Evolutionary conservation across 2,113 vertebrate genomes (phyloP).

Genomic region (Odontophorus gujanensis): DNA sequence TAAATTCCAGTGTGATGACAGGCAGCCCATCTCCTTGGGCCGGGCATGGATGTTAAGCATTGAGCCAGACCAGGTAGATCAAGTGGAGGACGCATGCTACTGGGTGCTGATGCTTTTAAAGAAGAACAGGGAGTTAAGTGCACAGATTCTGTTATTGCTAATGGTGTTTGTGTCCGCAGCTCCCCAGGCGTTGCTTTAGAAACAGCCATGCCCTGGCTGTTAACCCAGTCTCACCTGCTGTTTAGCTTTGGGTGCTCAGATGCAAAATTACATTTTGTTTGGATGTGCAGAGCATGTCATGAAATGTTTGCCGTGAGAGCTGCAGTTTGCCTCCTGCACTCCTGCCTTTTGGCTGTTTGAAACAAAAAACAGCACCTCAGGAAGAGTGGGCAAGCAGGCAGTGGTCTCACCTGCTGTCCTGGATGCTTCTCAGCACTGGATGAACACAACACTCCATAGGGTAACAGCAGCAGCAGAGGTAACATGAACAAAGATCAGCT

Average conservation of each 20-base stretch:
- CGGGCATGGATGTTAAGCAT: background rate
- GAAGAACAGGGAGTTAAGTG: slow-evolving; percentile 6
- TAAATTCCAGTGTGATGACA: background rate
- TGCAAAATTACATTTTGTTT: background rate
- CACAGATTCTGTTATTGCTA: slow-evolving; percentile 2
- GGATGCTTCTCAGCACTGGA: background rate
- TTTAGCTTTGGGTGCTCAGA: background rate
- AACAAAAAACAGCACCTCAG: background rate
- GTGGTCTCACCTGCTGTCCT: background rate
- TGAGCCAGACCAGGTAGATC: background rate
- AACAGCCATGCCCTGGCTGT: background rate
- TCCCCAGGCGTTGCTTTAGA: slow-evolving; percentile 13
- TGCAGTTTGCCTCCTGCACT: rapidly evolving
- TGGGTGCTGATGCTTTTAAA: background rate
- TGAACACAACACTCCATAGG: rapidly evolving
- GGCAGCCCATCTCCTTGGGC: background rate
- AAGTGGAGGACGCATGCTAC: background rate
- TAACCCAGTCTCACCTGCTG: slow-evolving; percentile 34
- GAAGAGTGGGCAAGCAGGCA: background rate
- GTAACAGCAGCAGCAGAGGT: background rate
- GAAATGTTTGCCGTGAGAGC: background rate
- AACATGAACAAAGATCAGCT: background rate
- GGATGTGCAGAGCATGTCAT: background rate
- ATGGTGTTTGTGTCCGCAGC: slow-evolving; percentile 35
- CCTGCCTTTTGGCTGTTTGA: background rate